Conservation (phyloP, 2,113 vertebrate genomes). For the Gallinago undulata region DNA sequence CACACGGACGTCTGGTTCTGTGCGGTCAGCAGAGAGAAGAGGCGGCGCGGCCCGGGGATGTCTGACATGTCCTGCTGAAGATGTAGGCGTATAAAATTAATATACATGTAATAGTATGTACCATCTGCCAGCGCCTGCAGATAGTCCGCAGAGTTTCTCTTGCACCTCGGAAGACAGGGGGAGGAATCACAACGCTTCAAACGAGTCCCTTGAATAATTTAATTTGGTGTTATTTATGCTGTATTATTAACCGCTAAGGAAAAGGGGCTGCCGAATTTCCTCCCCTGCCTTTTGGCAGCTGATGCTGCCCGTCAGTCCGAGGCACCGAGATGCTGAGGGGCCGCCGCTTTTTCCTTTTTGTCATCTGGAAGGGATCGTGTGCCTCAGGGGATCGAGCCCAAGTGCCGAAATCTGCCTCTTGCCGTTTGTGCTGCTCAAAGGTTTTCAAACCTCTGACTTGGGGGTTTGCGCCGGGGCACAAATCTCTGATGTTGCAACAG, state of each 20-base stretch:
- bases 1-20: background rate
- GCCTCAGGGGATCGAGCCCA: background rate
- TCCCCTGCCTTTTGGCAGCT: background rate
- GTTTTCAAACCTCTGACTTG: background rate
- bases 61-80: background rate
- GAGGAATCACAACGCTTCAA: background rate
- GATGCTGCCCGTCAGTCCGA: background rate
- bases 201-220: background rate
- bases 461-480: background rate
- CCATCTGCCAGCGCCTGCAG: background rate
- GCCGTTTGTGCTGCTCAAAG: background rate
- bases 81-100: background rate
- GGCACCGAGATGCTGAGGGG: background rate
- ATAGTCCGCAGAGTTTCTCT: background rate
- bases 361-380: background rate
- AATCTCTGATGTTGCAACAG: too few species aligned
- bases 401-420: background rate
- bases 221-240: background rate
- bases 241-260: background rate
- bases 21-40: background rate
- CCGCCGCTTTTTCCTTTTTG: background rate
- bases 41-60: background rate
- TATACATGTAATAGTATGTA: background rate
- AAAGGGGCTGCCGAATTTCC: background rate
- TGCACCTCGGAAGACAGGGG: background rate